These are phyloP conservation scores for Hassar affinis DNA, from an alignment of 2,113 vertebrate genomes.

Conservation along the genomic window DNA sequence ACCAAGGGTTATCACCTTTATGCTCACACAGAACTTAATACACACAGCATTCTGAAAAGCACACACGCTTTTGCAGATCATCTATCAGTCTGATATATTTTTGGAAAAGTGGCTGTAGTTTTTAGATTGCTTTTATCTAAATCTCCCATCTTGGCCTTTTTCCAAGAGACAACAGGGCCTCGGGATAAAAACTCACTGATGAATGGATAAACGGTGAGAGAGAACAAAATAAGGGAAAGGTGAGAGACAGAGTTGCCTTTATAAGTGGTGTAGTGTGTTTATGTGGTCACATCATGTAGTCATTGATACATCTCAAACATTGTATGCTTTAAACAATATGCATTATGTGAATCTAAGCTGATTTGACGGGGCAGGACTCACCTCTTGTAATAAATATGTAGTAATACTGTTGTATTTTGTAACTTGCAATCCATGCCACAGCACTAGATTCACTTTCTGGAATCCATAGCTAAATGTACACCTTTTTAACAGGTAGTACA, in stretches of 20 bases:
- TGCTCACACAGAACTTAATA: not conserved
- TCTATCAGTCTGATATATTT: not conserved
- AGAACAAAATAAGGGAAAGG: too few relatives aligned
- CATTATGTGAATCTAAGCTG: not conserved
- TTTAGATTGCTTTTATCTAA: slow-evolving; percentile 6
- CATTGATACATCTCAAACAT: not conserved
- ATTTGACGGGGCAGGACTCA: not conserved
- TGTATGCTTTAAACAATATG: too few relatives aligned
- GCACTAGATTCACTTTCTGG: not conserved
- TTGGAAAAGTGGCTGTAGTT: not conserved
- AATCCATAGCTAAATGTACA: not conserved
- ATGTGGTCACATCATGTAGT: not conserved
- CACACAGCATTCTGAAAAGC: not conserved
- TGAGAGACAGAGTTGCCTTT: not conserved
- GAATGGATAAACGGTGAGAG: not conserved
- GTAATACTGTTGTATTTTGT: not conserved
- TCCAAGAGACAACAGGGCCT: not conserved
- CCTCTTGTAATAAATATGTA: not conserved
- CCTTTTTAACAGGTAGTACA: not conserved
- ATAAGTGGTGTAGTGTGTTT: not conserved
- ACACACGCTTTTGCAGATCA: not conserved
- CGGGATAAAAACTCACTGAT: not conserved
- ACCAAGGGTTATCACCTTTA: not conserved
- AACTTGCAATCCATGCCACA: not conserved
- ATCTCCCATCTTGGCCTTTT: not conserved